Conservation (phyloP, 2,113 vertebrate genomes). For the Hydrolagus affinis region DNA sequence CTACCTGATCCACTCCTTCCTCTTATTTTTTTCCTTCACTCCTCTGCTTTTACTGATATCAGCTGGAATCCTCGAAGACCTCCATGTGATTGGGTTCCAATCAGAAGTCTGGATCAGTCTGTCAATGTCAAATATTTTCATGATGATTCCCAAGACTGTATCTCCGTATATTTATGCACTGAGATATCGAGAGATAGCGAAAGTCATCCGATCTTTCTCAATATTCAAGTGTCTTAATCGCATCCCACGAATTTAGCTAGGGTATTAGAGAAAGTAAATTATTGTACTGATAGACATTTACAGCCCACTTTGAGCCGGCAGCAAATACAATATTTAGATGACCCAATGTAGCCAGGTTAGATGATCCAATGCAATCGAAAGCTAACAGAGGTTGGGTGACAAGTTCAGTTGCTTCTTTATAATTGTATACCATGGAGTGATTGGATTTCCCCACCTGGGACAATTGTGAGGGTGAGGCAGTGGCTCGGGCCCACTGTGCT, state of each 20-base stretch:
- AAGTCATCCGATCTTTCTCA: slow-evolving; percentile 50
- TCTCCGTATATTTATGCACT: slow-evolving; percentile 59
- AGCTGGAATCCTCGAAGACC: slow-evolving; percentile 49
- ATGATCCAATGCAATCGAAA: background rate
- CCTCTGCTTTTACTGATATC: slow-evolving; percentile 55
- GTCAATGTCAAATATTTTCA: slow-evolving; percentile 57
- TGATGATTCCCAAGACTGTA: slow-evolving; percentile 59
- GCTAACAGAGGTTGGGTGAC: background rate
- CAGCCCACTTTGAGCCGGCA: background rate
- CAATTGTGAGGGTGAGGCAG: too few relatives aligned
- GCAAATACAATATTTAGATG: slow-evolving; percentile 14
- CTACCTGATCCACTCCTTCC: slow-evolving; percentile 62
- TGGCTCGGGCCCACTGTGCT: too few relatives aligned
- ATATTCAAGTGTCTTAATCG: slow-evolving; percentile 40
- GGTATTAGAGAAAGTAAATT: fast-evolving
- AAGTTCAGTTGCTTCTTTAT: background rate
- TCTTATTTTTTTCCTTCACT: slow-evolving; percentile 60
- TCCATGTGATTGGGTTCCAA: slow-evolving; percentile 38
- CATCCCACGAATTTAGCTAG: slow-evolving; percentile 41
- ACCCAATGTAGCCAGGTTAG: too few relatives aligned
- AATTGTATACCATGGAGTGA: background rate
- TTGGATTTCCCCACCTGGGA: background rate
- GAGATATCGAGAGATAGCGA: slow-evolving; percentile 57
- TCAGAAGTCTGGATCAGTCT: slow-evolving; percentile 54
- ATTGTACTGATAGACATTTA: background rate